Evolutionary conservation across 2,797 vertebrate genomes (phyloP), one percentile per base, ranked within the genome.

Genomic region (Danionella dracula): DNA sequence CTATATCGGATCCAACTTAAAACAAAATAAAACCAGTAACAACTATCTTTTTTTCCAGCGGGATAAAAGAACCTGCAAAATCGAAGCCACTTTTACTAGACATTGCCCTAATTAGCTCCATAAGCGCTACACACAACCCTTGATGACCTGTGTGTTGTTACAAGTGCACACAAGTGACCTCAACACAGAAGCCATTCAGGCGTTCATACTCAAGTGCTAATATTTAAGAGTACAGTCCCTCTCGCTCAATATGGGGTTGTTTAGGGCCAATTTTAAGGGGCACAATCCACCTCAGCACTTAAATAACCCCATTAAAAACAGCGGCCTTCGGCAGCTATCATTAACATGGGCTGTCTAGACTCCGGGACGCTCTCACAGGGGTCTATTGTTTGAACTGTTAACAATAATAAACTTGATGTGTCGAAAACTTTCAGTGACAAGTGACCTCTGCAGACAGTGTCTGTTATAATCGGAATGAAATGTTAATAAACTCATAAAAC

Each of bases 281-380:
- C 63, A 73, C 63, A 61, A 17, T 66, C 49, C 72, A 51, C 53
- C 2, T 40, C n/a, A 21, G 4, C 4, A 9, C 40, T 45, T 15
- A 53, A 20, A 66, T 13, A 58, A 50, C 29, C 48, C 54, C 41
- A 54, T 48, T 60, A 48, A 51, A 65, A 42, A 66, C 64, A 57
- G 34, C 19, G 4, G 50, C 2, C n/a, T 64, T 73, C 60, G 9
- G 12, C 16, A 5, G n/a, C 61, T 61, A 63, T 66, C 53, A 70
- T 82, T 80, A 80, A 79, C 65, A 27, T 1, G 11, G 57, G 12
- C 32, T 6, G 70, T 77, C 77, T 77, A 74, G 76, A 73, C 76
- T 11, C 42, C 40, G 19, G 32, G 51, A 61, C 37, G 53, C 42
- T 29, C 5, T 21, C n/a, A 54, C 5, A 42, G 48, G 37, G 37